Evolutionary conservation across 2,797 vertebrate species (phyloP), one percentile per base, ranked within the genome.

Genomic region (Phrynocephalus vlangalii): DNA sequence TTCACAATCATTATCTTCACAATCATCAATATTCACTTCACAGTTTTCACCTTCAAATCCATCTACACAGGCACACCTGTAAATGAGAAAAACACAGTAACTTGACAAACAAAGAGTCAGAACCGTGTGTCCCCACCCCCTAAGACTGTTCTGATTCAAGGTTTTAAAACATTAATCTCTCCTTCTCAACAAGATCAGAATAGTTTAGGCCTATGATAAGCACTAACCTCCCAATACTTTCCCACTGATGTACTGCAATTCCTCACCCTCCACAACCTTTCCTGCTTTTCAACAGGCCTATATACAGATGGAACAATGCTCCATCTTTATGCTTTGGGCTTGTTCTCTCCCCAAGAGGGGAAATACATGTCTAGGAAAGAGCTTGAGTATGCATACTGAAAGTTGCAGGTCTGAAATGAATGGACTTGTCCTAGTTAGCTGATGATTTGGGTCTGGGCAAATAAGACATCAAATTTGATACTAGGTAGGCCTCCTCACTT

Each of bases 1-100:
- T 95, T 99, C 99, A 88, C 99, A 99, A 96, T 99, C 99, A 80
- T 99, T 99, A 89, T 99, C 99, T 93, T 99, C 99, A 90, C 99
- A 99, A 94, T 99, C 99, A 72, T 99, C 98, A 44, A 99, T 96
- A 94, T 99, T 99, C 93, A 98, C 95, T 95, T 99, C 98, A 92
- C 99, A 99, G 8, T 96, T 93, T 91, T 99, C 98, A 30, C 99
- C 99, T 95, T 99, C 98, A 92, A 99, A 99, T 82, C 99, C 99
- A 85, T 99, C 98, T 2, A 98, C 97, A 95, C 99, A 99, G 92
- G 97, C 96, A 94, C 99, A 99, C 98, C 99, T 99, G 91, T 81
- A 92, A 81, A 70, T n/a, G 75, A 38, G 91, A 30, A 87, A 86
- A 66, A 38, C 20, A 91, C 84, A 50, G 0, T 86, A 22, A 75